These are phyloP conservation scores for Xenus cinereus DNA, from an alignment of 2,113 vertebrate species.

Conservation along the genomic window DNA sequence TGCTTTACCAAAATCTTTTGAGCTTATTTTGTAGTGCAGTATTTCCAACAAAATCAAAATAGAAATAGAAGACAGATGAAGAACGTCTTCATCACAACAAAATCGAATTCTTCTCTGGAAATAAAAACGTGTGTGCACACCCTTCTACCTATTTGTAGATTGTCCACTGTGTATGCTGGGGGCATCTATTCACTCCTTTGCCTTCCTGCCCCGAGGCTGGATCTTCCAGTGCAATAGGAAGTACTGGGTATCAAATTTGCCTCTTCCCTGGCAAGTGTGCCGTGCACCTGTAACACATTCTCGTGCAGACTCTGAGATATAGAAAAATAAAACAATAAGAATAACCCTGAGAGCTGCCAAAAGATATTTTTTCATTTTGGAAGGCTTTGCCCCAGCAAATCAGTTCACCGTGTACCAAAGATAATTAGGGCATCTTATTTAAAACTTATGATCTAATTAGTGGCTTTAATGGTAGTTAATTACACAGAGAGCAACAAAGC, in stretches of 20 bases:
- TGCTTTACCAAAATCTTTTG: neutral
- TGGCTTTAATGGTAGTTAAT: slow-evolving; percentile 80
- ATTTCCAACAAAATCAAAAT: neutral
- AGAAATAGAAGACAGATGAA: neutral
- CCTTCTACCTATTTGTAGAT: neutral
- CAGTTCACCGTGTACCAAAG: slow-evolving; percentile 75
- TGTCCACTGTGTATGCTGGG: neutral
- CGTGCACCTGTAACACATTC: neutral
- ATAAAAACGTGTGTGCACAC: neutral
- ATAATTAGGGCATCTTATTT: slow-evolving; percentile 83
- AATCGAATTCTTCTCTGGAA: neutral
- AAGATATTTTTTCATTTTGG: slow-evolving; percentile 56
- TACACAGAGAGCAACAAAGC: slow-evolving; percentile 80
- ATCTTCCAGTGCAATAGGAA: neutral
- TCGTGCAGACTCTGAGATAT: neutral
- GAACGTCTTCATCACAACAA: neutral
- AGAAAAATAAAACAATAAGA: neutral
- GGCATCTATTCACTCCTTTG: neutral
- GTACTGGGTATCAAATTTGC: neutral
- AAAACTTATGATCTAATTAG: slow-evolving; percentile 84
- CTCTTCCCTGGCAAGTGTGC: neutral
- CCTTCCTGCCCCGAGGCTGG: neutral
- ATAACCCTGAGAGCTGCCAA: slow-evolving; percentile 48
- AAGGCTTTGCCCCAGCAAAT: slow-evolving; percentile 72
- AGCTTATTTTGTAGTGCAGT: neutral